phyloP scores from a whole-genome alignment of 2,113 vertebrate genomes.

The Oenanthe melanoleuca region DNA sequence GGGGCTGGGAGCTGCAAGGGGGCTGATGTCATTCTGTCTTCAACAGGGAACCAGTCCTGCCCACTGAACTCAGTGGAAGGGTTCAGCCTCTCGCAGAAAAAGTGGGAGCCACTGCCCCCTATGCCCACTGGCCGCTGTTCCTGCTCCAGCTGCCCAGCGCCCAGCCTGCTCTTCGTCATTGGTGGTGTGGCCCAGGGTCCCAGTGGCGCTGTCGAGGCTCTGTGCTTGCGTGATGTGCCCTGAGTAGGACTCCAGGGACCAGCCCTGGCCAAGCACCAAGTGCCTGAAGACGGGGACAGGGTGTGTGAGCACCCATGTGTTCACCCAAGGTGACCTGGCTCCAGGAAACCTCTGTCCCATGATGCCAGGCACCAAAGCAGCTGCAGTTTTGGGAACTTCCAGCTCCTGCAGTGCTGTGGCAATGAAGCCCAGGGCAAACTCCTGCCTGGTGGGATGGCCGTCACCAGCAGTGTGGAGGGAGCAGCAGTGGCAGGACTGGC shows the following conservation, averaged over 20 bases:
- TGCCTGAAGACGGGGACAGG: conserved; percentile 57
- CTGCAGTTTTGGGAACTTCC: background rate
- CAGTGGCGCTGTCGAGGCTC: conserved; percentile 89
- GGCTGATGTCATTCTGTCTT: background rate
- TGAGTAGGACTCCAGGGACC: conserved; percentile 62
- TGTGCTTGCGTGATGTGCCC: conserved; percentile 85
- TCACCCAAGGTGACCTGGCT: background rate
- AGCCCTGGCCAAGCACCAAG: conserved; percentile 46
- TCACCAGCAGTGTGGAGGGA: background rate
- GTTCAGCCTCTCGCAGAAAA: conserved; percentile 86
- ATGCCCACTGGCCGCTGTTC: conserved; percentile 94
- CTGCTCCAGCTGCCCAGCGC: conserved; percentile 82
- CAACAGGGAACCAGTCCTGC: conserved; percentile 90
- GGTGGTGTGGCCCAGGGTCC: conserved; percentile 95
- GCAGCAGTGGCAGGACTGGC: background rate
- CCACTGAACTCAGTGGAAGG: conserved; percentile 90
- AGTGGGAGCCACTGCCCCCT: conserved; percentile 87
- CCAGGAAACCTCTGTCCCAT: fast-evolving
- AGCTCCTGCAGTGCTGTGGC: background rate
- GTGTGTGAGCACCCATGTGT: background rate
- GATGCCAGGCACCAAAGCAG: background rate
- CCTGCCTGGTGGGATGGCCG: background rate
- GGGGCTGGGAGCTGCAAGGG: fast-evolving
- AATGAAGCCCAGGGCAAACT: background rate
- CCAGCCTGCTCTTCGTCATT: conserved; percentile 86